These are phyloP conservation scores for Parazoanthus atlanticus DNA, from an alignment of 92 coral and sea anemone species.

Conservation along the genomic window DNA sequence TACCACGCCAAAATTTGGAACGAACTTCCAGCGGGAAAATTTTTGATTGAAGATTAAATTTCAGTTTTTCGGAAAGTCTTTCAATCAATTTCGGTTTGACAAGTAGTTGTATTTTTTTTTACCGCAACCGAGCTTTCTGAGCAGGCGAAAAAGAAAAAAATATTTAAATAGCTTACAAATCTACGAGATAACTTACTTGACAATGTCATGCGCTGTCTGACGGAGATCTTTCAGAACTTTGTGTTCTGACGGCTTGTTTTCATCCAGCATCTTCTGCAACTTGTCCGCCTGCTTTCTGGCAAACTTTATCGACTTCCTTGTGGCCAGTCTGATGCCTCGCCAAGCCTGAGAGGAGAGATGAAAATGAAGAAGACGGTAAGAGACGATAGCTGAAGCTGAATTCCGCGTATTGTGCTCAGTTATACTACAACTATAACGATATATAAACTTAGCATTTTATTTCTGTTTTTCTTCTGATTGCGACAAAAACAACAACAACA, in stretches of 20 bases:
- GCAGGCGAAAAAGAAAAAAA: too few relatives aligned
- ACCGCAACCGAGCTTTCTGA: too few relatives aligned
- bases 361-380: background rate
- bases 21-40: too few relatives aligned
- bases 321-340: conserved; percentile 7
- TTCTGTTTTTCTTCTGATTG: too few relatives aligned
- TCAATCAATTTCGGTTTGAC: too few relatives aligned
- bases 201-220: background rate
- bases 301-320: conserved; percentile 26
- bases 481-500: background rate
- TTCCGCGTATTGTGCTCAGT: background rate
- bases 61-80: too few relatives aligned
- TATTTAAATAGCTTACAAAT: background rate
- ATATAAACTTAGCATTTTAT: too few relatives aligned
- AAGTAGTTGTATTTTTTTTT: too few relatives aligned
- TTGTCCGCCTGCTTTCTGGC: conserved; percentile 10
- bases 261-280: conserved; percentile 21
- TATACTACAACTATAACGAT: background rate
- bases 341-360: background rate
- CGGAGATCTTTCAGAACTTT: conserved; percentile 3
- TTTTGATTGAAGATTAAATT: too few relatives aligned
- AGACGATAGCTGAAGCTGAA: background rate
- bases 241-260: background rate
- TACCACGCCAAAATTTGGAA: too few relatives aligned
- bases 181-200: background rate